These are phyloP conservation scores for Cyrtorhinus lividipennis DNA, from an alignment of 1,140 invertebrate genomes.

Conservation along the genomic window DNA sequence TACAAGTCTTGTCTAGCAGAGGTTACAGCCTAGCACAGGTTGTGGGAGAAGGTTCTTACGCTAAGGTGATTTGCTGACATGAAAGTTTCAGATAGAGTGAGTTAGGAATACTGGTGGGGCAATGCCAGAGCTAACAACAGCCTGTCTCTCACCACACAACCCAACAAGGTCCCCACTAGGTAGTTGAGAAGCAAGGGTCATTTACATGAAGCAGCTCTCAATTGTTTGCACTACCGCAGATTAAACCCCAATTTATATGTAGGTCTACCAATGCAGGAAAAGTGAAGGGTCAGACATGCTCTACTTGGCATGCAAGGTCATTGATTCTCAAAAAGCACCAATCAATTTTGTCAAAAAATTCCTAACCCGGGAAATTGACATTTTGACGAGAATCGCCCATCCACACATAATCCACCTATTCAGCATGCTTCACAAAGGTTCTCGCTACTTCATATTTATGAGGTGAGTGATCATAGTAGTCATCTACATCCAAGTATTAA, in stretches of 20 bases:
- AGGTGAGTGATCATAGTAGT: not conserved
- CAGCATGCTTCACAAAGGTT: constrained; percentile 62
- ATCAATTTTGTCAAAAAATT: constrained; percentile 77
- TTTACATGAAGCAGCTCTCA: too few relatives aligned
- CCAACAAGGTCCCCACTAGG: too few relatives aligned
- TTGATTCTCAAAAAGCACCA: constrained; percentile 71
- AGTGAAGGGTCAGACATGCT: not conserved
- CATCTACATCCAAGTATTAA: not conserved
- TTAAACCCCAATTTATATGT: too few relatives aligned
- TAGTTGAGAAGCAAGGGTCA: too few relatives aligned
- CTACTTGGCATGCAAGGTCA: constrained; percentile 74
- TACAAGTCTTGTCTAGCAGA: not conserved
- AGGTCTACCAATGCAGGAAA: constrained; percentile 9
- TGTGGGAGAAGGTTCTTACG: constrained; percentile 20
- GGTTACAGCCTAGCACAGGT: constrained; percentile 5
- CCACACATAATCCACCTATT: constrained; percentile 79
- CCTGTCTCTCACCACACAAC: too few relatives aligned
- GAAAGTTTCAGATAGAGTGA: not conserved
- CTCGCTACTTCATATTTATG: constrained; percentile 38
- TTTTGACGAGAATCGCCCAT: constrained; percentile 75
- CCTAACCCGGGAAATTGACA: constrained; percentile 78
- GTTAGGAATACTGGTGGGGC: too few relatives aligned
- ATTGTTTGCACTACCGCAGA: too few relatives aligned
- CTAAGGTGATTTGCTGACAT: constrained; percentile 8
- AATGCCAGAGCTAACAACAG: too few relatives aligned